Evolutionary conservation across 2,888 invertebrate species (phyloP), one percentile per base, ranked within the genome.

Genomic region (Amiota mariae): DNA sequence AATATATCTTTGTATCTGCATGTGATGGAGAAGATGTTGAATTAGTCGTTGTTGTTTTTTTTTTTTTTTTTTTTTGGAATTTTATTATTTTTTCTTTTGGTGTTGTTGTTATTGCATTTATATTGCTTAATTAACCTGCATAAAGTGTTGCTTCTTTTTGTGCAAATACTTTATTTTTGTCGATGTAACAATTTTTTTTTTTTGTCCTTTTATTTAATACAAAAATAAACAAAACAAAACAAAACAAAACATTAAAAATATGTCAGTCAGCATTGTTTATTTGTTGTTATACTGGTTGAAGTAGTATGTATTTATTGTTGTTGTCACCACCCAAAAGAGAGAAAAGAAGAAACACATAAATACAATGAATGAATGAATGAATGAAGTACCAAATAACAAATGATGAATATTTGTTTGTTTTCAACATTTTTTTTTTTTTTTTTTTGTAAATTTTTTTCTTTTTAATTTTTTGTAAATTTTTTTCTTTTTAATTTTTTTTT

Each of bases 51-150:
- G 24, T 15, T 57, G 15, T 15, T 15, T 57, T 15, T 15, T 57
- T 10, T 57, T 57, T 15, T 57, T n/a, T 4, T 9, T 57, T 4
- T 18, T 59, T 15, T n/a, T 20, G 9, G 15, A 9, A 36, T 59
- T 59, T 15, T 20, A 59, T 59, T 56, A 56, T 72, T 70, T 63
- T 68, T 57, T 20, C 57, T 66, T 36, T 36, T 36, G 36, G 36
- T 36, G 15, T 59, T 59, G 12, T 20, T 20, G 59, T 59, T 59
- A 36, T 59, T 59, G 59, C 59, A 59, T 59, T 56, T 66, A 66
- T 70, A 70, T 68, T 66, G 47, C 70, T 71, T 51, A 72, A 72
- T 72, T 72, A 72, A 66, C 72, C 72, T 72, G 72, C 47, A 66
- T 66, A 66, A 72, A 15, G 15, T 15, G 36, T 36, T 6, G 8